phyloP scores from a whole-genome alignment of 2,888 invertebrate species.

The Branchellion lobata region DNA sequence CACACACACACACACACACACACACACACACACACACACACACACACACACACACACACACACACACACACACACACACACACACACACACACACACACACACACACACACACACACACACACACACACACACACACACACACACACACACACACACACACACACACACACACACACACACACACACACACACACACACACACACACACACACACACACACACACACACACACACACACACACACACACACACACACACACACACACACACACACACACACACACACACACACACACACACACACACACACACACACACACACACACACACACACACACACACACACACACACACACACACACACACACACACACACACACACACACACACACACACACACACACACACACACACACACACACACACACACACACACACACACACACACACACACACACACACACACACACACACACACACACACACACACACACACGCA shows the following conservation, averaged over 20 bases:
- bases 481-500: slow-evolving; percentile 16
- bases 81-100: slow-evolving; percentile 28
- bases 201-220: slow-evolving; percentile 23
- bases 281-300: slow-evolving; percentile 27
- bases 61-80: slow-evolving; percentile 32
- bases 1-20: slow-evolving; percentile 28
- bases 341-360: slow-evolving; percentile 39
- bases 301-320: slow-evolving; percentile 26
- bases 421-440: slow-evolving; percentile 16
- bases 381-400: slow-evolving; percentile 31
- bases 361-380: slow-evolving; percentile 38
- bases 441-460: slow-evolving; percentile 21
- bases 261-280: slow-evolving; percentile 25
- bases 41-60: slow-evolving; percentile 19
- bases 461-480: slow-evolving; percentile 28
- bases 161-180: slow-evolving; percentile 9
- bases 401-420: neutral
- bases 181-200: slow-evolving; percentile 10
- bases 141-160: slow-evolving; percentile 22
- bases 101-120: neutral
- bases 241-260: slow-evolving; percentile 17
- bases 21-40: slow-evolving; percentile 13
- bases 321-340: neutral
- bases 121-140: slow-evolving; percentile 12
- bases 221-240: slow-evolving; percentile 14